These are phyloP conservation scores for Ciconia stormi DNA, from an alignment of 2,113 vertebrate genomes.

Conservation along the genomic window DNA sequence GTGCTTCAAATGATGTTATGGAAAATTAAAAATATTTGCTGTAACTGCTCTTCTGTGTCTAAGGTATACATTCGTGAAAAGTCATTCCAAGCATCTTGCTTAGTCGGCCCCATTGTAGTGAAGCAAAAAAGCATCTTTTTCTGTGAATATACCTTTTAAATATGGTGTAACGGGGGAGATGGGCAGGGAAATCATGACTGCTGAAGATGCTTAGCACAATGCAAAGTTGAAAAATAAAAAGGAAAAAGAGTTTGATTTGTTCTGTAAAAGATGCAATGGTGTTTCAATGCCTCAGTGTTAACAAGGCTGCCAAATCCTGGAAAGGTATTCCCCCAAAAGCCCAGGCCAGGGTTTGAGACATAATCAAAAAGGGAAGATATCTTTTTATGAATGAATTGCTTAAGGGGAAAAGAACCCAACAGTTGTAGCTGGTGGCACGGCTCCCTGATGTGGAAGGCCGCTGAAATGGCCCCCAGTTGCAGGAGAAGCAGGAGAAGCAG, in stretches of 20 bases:
- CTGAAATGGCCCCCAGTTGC: neutral
- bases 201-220: neutral
- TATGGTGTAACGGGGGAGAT: neutral
- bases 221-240: neutral
- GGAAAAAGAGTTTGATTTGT: neutral
- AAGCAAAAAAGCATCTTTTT: neutral
- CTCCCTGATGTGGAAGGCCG: neutral
- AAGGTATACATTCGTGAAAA: neutral
- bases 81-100: neutral
- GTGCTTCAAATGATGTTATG: neutral
- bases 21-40: neutral
- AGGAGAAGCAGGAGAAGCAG: neutral
- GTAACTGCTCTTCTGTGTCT: neutral
- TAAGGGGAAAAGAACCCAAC: neutral
- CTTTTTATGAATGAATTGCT: neutral
- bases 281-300: neutral
- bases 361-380: neutral
- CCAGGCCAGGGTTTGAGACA: neutral
- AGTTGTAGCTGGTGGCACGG: neutral
- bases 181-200: neutral
- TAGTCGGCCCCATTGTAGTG: neutral
- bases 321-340: neutral
- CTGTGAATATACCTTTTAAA: neutral
- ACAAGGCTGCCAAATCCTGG: neutral
- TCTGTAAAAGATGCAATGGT: neutral